phyloP scores from a whole-genome alignment of 2,113 vertebrate genomes.

The Epinephelus lanceolatus region DNA sequence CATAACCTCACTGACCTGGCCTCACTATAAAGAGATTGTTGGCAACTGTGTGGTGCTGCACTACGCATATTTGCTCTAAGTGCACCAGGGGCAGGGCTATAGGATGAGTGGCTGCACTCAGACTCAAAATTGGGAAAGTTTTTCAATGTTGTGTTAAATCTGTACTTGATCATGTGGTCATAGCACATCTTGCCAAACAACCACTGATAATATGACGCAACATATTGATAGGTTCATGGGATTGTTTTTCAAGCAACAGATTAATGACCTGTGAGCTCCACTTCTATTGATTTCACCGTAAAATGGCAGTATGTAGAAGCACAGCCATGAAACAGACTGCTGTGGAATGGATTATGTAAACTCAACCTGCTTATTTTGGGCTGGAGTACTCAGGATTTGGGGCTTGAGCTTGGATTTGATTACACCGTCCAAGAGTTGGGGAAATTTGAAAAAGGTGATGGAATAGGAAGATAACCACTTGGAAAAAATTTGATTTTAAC shows the following conservation, averaged over 20 bases:
- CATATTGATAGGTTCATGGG: background rate
- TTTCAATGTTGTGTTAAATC: background rate
- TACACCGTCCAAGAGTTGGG: slow-evolving; percentile 1
- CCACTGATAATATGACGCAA: background rate
- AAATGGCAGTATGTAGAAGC: background rate
- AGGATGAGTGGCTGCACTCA: background rate
- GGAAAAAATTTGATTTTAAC: background rate
- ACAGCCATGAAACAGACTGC: slow-evolving; percentile 5
- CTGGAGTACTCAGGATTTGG: background rate
- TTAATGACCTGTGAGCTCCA: background rate
- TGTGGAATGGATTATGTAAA: slow-evolving; percentile 15
- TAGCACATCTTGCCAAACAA: background rate
- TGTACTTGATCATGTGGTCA: background rate
- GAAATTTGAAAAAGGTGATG: slow-evolving; percentile 22
- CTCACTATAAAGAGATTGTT: slow-evolving; percentile 24
- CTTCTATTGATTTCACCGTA: slow-evolving; percentile 8
- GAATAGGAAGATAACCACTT: slow-evolving; percentile 28
- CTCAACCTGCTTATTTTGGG: slow-evolving; percentile 25
- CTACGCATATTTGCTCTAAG: slow-evolving; percentile 22
- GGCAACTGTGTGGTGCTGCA: slow-evolving; percentile 18
- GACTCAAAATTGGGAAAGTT: slow-evolving; percentile 4
- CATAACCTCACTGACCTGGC: slow-evolving; percentile 18
- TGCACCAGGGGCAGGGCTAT: background rate
- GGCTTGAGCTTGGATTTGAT: slow-evolving; percentile 15
- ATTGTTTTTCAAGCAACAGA: slow-evolving; percentile 1